Evolutionary conservation across 2,888 invertebrate species (phyloP), one percentile per base, ranked within the genome.

Genomic region (Clistopyga incitator): DNA sequence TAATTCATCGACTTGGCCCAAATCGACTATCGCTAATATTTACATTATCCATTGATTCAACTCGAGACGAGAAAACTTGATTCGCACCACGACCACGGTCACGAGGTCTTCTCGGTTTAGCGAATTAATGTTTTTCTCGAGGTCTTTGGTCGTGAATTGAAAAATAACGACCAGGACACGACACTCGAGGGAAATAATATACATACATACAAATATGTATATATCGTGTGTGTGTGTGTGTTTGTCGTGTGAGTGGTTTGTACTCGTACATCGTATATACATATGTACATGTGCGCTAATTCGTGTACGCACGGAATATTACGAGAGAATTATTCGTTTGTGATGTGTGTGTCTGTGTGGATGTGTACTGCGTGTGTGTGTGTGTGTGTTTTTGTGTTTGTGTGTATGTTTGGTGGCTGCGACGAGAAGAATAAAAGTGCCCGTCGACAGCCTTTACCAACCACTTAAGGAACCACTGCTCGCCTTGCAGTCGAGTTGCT

Each of bases 401-500:
- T 83, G 84, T 84, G 85, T 65, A 23, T 52, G 10, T 74, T 38
- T 29, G 65, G 71, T 83, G 38, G 76, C 78, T 81, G 52, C 80
- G 82, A 82, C 67, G 59, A 78, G 70, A 84, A 74, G 77, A 86
- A 72, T 72, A 77, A 61, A 80, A 81, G 59, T 71, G 64, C 64
- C 71, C 64, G 77, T n/a, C 45, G 74, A 6, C 74, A 54, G 8
- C 72, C 54, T 90, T 88, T 92, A 93, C 93, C 93, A 93, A 91
- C 90, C 90, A 90, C 91, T 90, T 90, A 93, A 85, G 89, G 89
- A 91, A 90, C 90, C 90, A 92, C 91, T 95, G 94, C 96, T 96
- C 93, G 95, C 95, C 95, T 98, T 98, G 96, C 98, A 98, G 96
- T 98, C 98, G 94, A 98, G 95, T 94, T 95, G 95, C 92, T 95